A percentile compares a stretch with the other conserved stretches of the same genome.
Evolutionary conservation across 2,113 vertebrate genomes (phyloP).

Genomic region (Globicephala melas): DNA sequence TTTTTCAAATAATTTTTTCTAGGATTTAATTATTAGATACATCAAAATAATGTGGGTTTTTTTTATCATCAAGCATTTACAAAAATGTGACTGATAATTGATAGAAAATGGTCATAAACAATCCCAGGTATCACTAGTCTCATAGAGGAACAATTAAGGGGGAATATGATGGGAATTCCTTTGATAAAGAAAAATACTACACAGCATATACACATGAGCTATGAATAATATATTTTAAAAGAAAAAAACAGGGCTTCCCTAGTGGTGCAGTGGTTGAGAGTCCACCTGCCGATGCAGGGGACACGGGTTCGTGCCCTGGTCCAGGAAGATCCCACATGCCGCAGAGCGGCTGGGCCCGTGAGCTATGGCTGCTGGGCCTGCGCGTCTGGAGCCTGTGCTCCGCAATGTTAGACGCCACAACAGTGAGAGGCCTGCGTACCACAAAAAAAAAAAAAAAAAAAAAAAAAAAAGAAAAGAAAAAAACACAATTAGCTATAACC

Average conservation of each 20-base stretch:
- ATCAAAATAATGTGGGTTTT: neutral
- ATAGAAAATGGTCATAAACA: neutral
- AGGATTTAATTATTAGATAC: neutral
- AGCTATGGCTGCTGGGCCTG: too few species aligned
- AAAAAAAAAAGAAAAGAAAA: neutral
- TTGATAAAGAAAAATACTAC: neutral
- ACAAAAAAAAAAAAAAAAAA: too few species aligned
- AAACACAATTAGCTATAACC: neutral
- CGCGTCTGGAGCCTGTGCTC: too few species aligned
- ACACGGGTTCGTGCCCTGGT: too few species aligned
- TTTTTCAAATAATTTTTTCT: neutral
- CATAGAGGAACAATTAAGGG: neutral
- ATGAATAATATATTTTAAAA: neutral
- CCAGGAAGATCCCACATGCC: too few species aligned
- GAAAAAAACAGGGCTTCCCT: neutral
- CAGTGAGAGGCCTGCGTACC: too few species aligned
- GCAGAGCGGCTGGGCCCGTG: too few species aligned
- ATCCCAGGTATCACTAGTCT: neutral
- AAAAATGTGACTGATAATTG: neutral
- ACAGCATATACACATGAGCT: neutral
- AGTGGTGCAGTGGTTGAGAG: too few species aligned
- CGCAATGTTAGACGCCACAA: too few species aligned
- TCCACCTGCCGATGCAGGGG: too few species aligned
- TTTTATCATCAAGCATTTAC: neutral
- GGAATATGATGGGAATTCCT: neutral